A percentile compares a stretch with the other conserved stretches of the same genome.
Conservation (phyloP, 2,113 vertebrate genomes). For the Eclectus roratus region DNA sequence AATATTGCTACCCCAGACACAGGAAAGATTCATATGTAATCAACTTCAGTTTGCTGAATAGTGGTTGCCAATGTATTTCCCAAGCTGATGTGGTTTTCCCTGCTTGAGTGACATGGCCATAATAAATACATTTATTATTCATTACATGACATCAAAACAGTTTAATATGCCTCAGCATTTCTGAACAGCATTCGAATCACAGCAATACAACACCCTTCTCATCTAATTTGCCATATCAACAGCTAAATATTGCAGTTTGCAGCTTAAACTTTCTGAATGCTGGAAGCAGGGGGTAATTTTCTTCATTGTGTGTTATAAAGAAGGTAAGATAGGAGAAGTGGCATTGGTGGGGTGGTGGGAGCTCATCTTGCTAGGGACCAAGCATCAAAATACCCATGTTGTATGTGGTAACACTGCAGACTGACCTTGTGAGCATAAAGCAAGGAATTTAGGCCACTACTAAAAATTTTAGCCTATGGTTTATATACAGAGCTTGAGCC, state of each 20-base stretch:
- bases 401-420: neutral
- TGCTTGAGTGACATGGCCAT: neutral
- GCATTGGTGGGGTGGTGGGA: fast-evolving
- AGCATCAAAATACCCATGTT: neutral
- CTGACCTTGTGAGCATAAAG: neutral
- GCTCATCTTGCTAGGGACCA: neutral
- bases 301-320: neutral
- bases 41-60: neutral
- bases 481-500: neutral
- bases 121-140: slow-evolving; percentile 55
- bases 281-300: neutral
- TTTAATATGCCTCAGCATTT: slow-evolving; percentile 21
- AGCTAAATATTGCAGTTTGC: neutral
- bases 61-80: neutral
- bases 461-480: neutral
- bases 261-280: neutral
- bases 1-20: neutral
- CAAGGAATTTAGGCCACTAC: neutral
- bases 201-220: neutral
- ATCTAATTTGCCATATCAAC: neutral
- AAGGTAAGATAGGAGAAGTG: neutral
- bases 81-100: neutral
- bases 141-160: slow-evolving; percentile 2
- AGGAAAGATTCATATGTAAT: neutral
- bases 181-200: neutral